These are phyloP conservation scores for Scomber japonicus DNA, from an alignment of 2,113 vertebrate species.

Conservation along the genomic window DNA sequence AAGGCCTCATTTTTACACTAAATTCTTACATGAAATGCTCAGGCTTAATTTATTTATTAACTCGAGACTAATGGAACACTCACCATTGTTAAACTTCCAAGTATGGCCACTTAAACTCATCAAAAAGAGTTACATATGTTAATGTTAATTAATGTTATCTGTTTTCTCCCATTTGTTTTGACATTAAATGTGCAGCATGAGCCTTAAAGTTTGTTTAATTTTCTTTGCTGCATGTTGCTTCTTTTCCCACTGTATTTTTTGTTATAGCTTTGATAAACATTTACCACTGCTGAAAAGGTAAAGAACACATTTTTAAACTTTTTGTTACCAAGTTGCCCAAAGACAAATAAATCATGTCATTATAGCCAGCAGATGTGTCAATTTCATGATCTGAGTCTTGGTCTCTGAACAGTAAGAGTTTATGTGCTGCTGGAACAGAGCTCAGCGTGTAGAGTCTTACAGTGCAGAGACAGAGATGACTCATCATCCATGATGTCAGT, in stretches of 20 bases:
- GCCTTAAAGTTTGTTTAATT: no score
- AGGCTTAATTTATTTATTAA: not conserved
- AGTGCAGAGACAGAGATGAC: slow-evolving; percentile 18
- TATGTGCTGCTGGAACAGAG: not conserved
- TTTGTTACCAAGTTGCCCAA: not conserved
- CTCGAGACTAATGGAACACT: not conserved
- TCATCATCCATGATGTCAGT: not conserved
- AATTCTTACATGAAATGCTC: not conserved
- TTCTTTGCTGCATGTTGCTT: not conserved
- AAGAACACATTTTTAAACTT: not conserved
- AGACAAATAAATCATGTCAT: not conserved
- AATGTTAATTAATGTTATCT: not conserved
- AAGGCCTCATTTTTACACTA: no score
- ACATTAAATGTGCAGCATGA: no score
- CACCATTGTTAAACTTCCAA: not conserved
- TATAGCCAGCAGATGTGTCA: not conserved
- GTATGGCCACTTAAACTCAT: not conserved
- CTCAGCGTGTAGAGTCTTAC: slow-evolving; percentile 25
- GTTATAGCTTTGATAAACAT: not conserved
- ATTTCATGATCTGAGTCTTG: slow-evolving; percentile 8
- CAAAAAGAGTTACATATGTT: not conserved
- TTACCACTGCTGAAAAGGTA: not conserved
- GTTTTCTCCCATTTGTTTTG: no score
- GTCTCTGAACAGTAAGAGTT: slow-evolving; percentile 7
- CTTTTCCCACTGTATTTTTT: not conserved